Conservation (phyloP, 2,113 vertebrate species). For the Carettochelys insculpta region DNA sequence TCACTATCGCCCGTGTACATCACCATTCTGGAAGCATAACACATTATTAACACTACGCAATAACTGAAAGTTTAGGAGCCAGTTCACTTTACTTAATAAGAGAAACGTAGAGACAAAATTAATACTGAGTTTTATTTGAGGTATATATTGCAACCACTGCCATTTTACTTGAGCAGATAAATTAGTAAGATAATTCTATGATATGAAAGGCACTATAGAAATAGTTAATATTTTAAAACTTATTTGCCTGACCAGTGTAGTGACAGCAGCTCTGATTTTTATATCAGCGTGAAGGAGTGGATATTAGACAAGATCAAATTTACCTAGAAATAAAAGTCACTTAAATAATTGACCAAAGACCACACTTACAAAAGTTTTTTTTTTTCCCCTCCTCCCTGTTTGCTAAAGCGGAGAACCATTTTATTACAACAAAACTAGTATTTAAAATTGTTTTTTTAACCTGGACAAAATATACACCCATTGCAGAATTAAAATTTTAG, state of each 20-base stretch:
- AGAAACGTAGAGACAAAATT: neutral
- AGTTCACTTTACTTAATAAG: neutral
- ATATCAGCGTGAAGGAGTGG: neutral
- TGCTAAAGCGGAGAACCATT: neutral
- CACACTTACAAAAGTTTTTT: too few species aligned
- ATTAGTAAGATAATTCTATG: neutral
- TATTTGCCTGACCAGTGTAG: neutral
- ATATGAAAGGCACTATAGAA: neutral
- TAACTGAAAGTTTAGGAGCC: neutral
- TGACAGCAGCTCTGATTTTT: neutral
- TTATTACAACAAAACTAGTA: conserved; percentile 48
- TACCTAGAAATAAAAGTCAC: neutral
- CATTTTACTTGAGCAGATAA: neutral
- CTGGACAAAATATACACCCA: neutral
- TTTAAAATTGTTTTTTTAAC: neutral
- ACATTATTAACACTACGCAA: neutral
- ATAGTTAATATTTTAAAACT: neutral
- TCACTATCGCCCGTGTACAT: neutral
- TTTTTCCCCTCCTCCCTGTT: neutral
- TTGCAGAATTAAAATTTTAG: neutral
- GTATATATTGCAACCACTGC: neutral
- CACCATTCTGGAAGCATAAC: neutral
- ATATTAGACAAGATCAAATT: neutral
- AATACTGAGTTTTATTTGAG: neutral
- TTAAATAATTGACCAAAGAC: neutral